Conservation (phyloP, 1,140 invertebrate genomes). For the Neelides sp. region DNA sequence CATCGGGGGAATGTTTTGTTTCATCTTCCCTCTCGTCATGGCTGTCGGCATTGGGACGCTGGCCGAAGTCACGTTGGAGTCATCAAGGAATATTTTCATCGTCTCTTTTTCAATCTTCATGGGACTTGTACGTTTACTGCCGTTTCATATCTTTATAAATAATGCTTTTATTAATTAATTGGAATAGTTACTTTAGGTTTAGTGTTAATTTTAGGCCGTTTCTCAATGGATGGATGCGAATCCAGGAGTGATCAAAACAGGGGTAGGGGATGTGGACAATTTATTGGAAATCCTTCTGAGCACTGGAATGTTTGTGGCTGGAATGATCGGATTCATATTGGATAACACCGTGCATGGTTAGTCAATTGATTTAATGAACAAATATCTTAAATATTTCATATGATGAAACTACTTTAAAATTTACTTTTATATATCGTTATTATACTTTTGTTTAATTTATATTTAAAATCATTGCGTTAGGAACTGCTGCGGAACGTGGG, state of each 20-base stretch:
- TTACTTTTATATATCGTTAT: too few relatives aligned
- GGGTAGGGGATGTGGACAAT: constrained; percentile 15
- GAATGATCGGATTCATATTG: constrained; percentile 30
- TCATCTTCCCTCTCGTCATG: constrained; percentile 66
- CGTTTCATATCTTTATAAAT: neutral
- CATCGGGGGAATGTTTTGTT: constrained; percentile 69
- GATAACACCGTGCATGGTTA: too few relatives aligned
- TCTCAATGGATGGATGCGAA: constrained; percentile 34
- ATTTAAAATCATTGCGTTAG: too few relatives aligned
- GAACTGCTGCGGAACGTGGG: too few relatives aligned
- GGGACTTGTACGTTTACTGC: constrained; percentile 46
- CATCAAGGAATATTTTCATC: constrained; percentile 70
- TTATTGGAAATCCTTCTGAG: constrained; percentile 11
- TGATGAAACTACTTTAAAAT: too few relatives aligned
- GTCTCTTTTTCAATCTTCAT: constrained; percentile 73
- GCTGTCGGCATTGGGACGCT: constrained; percentile 46
- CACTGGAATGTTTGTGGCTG: constrained; percentile 40
- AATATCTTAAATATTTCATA: too few relatives aligned
- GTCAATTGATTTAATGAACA: too few relatives aligned
- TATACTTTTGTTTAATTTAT: too few relatives aligned
- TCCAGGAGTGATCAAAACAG: constrained; percentile 33
- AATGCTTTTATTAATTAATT: neutral
- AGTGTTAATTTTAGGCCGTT: constrained; percentile 36
- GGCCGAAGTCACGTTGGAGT: constrained; percentile 67
- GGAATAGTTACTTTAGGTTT: neutral